Evolutionary conservation across 2,113 vertebrate genomes (phyloP), one percentile per base, ranked within the genome.

Genomic region (Halcyon malimbica): DNA sequence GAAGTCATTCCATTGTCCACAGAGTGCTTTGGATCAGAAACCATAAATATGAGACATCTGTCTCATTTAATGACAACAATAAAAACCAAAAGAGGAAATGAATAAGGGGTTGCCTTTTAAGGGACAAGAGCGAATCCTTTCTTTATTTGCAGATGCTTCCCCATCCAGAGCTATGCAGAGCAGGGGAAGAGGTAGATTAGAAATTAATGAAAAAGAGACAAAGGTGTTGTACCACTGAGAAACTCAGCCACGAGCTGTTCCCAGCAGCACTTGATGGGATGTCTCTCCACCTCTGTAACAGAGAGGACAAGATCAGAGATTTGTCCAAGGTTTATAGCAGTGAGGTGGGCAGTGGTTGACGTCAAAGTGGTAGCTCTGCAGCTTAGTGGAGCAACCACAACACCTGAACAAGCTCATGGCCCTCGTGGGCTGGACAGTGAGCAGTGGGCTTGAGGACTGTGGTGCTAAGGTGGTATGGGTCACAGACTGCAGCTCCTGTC

Each of bases 401-500:
- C 0, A 4, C 18, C 23, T 9, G 3, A 82, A 35, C 3, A 53
- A 39, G 16, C 0, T 0, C 3, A 11, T 9, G 44, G 24, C 25
- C n/a, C 24, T 26, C 68, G 26, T 0, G 0, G 53, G 44, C 21
- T 62, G 25, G 37, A 7, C 28, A 16, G 16, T 0, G 8, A 78
- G n/a, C 31, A 3, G 48, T 50, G 1, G 15, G 25, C 9, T 51
- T 87, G 65, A 51, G 56, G 29, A 18, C 0, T 35, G 53, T 69
- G 62, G 15, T 59, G 53, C 23, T 41, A 31, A 20, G 24, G n/a
- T 23, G 37, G 29, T 23, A 35, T 9, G 74, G 35, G 26, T 9
- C 54, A 33, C 1, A 4, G 39, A 2, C 29, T 44, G 35, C 54
- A 81, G 39, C 63, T 83, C 13, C 63, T 83, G 57, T 28, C 19